Percentiles rank a stretch among this genome's conserved stretches.
Conservation (phyloP, 1,140 invertebrate species). For the Oedothorax gibbosus region DNA sequence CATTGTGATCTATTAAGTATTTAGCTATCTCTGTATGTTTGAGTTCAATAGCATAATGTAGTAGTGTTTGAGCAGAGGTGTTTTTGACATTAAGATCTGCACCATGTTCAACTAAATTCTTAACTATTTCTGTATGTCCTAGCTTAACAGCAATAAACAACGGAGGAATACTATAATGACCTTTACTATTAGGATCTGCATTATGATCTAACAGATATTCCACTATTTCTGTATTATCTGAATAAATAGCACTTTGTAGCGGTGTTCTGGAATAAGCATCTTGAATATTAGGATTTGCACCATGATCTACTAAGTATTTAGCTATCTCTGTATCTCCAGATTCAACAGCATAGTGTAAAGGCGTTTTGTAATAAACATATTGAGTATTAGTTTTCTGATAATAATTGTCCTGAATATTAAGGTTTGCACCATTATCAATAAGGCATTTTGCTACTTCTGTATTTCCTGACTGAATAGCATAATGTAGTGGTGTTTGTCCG, state of each 20-base stretch:
- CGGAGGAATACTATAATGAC: not conserved
- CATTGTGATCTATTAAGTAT: constrained; percentile 3
- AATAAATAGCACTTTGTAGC: not conserved
- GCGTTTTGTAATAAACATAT: not conserved
- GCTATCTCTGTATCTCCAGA: not conserved
- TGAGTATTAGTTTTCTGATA: not conserved
- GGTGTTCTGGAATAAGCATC: not conserved
- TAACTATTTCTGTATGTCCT: not conserved
- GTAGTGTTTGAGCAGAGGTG: not conserved
- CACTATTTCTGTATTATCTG: not conserved
- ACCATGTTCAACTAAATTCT: not conserved
- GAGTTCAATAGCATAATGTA: too few relatives aligned
- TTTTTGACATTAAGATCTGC: not conserved
- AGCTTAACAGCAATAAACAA: not conserved
- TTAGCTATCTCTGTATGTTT: constrained; percentile 3
- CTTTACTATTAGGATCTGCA: not conserved
- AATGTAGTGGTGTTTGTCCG: not conserved
- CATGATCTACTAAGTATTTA: not conserved
- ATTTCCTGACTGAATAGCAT: not conserved
- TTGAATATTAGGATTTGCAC: not conserved
- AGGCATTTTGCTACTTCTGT: not conserved
- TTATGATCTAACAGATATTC: not conserved
- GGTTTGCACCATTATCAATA: not conserved
- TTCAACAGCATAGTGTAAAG: not conserved
- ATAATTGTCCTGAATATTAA: not conserved